Percentiles rank a stretch among this genome's conserved stretches.
Evolutionary conservation across 1,140 invertebrate species (phyloP).

Genomic region (Calliphora vicina): DNA sequence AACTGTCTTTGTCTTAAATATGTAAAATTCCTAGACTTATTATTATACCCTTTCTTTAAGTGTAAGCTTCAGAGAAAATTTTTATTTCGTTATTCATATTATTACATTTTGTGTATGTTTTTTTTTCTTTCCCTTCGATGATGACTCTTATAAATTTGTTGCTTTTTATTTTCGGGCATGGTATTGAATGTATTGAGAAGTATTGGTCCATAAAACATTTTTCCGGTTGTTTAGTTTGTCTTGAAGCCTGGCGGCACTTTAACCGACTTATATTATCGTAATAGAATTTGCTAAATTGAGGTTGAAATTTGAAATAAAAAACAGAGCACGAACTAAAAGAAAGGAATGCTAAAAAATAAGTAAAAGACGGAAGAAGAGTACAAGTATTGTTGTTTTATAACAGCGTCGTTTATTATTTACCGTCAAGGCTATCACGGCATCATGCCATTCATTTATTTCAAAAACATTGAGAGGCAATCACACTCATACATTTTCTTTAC

Average conservation of each 20-base stretch:
- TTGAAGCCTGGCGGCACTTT: conserved; percentile 42
- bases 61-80: neutral
- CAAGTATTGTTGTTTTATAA: conserved; percentile 33
- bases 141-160: neutral
- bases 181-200: neutral
- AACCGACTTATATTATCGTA: conserved; percentile 54
- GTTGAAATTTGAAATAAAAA: conserved; percentile 52
- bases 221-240: conserved; percentile 31
- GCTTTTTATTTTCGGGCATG: neutral
- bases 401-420: conserved; percentile 33
- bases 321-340: neutral
- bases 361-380: neutral
- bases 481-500: neutral
- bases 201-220: conserved; percentile 32
- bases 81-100: neutral
- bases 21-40: no score
- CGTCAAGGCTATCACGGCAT: conserved; percentile 29
- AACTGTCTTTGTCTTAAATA: no score
- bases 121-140: neutral
- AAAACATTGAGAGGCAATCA: neutral
- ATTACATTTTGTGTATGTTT: neutral
- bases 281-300: conserved; percentile 63
- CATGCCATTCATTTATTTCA: conserved; percentile 18
- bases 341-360: neutral
- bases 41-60: neutral